Evolutionary conservation across 2,797 vertebrate genomes (phyloP).

Genomic region (Lateolabrax maculatus): DNA sequence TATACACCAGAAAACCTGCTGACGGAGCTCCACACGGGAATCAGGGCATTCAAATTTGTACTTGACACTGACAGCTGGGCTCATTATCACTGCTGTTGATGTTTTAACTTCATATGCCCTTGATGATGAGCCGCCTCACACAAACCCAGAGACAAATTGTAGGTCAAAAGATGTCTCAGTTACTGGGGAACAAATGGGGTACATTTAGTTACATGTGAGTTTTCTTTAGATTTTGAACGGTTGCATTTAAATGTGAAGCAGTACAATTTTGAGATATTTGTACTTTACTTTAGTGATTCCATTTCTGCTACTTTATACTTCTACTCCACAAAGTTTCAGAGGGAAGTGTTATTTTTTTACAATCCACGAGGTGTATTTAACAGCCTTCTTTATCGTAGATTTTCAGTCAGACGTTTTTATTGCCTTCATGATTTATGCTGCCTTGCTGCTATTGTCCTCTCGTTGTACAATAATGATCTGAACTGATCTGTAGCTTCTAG

Average conservation of each 20-base stretch:
- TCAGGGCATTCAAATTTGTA: slow-evolving; percentile 25
- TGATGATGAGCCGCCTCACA: background rate
- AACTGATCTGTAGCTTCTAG: background rate
- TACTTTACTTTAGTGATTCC: background rate
- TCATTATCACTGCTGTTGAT: background rate
- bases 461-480: background rate
- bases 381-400: too few relatives aligned
- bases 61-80: slow-evolving; percentile 27
- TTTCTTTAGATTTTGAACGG: background rate
- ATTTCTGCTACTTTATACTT: background rate
- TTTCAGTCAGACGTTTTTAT: background rate
- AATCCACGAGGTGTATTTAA: background rate
- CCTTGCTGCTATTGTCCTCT: background rate
- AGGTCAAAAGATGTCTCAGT: background rate
- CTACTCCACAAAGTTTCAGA: background rate
- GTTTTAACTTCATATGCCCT: background rate
- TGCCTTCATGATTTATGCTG: background rate
- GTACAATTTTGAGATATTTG: background rate
- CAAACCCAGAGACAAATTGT: background rate
- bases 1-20: slow-evolving; percentile 29
- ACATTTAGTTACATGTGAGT: background rate
- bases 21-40: slow-evolving; percentile 23
- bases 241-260: background rate
- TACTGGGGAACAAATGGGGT: background rate
- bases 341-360: background rate